Percentiles rank a stretch among this genome's conserved stretches.
phyloP scores from a whole-genome alignment of 2,113 vertebrate species.

The Entelurus aequoreus region DNA sequence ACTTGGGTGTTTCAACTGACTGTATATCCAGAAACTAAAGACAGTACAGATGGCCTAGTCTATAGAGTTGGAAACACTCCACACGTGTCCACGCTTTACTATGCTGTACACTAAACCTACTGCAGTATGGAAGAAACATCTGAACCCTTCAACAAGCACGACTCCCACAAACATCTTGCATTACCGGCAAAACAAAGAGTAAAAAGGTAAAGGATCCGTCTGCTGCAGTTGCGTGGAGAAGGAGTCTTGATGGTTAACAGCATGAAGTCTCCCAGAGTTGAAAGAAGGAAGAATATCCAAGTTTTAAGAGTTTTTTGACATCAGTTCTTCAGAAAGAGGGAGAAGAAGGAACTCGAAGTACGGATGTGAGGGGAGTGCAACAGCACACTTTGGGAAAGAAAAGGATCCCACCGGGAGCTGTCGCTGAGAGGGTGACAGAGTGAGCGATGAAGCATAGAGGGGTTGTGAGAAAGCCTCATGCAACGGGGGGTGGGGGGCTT shows the following conservation, averaged over 20 bases:
- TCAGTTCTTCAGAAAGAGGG: constrained; percentile 42
- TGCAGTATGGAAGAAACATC: constrained; percentile 12
- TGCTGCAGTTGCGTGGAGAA: constrained; percentile 24
- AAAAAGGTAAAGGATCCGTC: constrained; percentile 21
- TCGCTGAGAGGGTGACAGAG: constrained; percentile 45
- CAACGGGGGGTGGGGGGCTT: constrained; percentile 16
- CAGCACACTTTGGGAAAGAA: constrained; percentile 22
- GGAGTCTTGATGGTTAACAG: constrained; percentile 34
- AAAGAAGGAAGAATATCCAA: constrained; percentile 40
- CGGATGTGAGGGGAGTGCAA: constrained; percentile 52
- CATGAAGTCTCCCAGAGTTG: constrained; percentile 23
- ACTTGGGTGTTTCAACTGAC: constrained; percentile 13
- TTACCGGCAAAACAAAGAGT: constrained; percentile 23
- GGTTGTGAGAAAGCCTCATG: constrained; percentile 46
- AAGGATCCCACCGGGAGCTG: constrained; percentile 55
- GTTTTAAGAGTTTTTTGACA: constrained; percentile 49
- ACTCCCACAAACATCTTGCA: constrained; percentile 19
- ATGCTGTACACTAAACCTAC: constrained; percentile 26
- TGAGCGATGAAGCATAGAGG: constrained; percentile 45
- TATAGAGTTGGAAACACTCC: constrained; percentile 15
- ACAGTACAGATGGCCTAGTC: constrained; percentile 13
- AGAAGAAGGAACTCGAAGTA: constrained; percentile 40
- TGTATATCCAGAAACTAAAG: constrained; percentile 37
- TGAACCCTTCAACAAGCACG: constrained; percentile 15
- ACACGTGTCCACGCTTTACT: constrained; percentile 22